These are phyloP conservation scores for Nipponia nippon DNA, from an alignment of 2,113 vertebrate species.

Conservation along the genomic window DNA sequence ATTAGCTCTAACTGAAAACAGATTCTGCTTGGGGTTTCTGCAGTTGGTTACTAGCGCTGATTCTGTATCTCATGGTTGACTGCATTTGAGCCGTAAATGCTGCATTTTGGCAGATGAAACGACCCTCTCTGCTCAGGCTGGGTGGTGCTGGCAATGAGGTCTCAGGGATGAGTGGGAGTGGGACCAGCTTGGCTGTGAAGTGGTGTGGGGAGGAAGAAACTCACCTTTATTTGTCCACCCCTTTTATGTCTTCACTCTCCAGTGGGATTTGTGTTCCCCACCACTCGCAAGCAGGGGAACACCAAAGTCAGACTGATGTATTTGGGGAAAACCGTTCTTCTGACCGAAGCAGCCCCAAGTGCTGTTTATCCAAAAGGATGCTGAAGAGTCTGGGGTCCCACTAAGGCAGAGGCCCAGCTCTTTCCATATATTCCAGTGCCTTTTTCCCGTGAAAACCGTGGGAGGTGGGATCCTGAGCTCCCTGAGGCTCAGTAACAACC, in stretches of 20 bases:
- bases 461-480: background rate
- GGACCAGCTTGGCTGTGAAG: background rate
- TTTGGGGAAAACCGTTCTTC: background rate
- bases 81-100: background rate
- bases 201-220: background rate
- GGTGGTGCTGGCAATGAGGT: background rate
- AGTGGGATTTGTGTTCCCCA: background rate
- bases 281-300: background rate
- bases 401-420: background rate
- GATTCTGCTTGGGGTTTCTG: background rate
- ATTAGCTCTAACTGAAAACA: background rate
- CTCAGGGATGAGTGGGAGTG: background rate
- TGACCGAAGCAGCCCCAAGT: too few species aligned
- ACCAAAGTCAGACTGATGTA: background rate
- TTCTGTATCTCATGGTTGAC: background rate
- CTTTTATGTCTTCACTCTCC: background rate
- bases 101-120: background rate
- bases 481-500: background rate
- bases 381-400: background rate
- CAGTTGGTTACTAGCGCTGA: background rate
- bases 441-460: accelerated
- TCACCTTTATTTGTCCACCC: too few species aligned
- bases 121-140: background rate
- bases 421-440: accelerated
- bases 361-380: background rate